phyloP scores from a whole-genome alignment of 2,888 invertebrate species.

The Adelognathus sp. region DNA sequence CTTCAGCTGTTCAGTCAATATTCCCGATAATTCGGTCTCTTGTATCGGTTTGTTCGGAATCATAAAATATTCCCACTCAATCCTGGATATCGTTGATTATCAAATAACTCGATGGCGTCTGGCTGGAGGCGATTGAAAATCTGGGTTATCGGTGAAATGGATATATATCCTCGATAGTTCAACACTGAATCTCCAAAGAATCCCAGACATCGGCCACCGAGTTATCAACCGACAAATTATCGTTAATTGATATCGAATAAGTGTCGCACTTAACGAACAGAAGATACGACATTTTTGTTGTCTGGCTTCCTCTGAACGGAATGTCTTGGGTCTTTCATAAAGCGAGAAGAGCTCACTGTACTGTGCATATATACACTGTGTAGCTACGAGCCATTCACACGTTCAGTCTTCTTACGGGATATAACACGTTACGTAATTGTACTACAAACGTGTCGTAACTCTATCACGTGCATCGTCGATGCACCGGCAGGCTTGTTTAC shows the following conservation, averaged over 20 bases:
- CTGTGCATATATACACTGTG: not conserved
- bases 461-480: conserved; percentile 39
- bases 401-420: conserved; percentile 62
- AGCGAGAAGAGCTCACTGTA: not conserved
- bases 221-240: conserved; percentile 1
- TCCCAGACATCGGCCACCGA: not conserved
- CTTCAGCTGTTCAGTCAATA: no score
- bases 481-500: not conserved
- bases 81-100: no score
- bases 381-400: conserved; percentile 36
- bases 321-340: not conserved
- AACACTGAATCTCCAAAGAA: conserved; percentile 4
- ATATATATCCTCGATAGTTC: not conserved
- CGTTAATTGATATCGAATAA: not conserved
- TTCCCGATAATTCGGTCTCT: no score
- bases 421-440: conserved; percentile 58
- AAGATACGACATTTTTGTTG: not conserved
- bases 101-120: not conserved
- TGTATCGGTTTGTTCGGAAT: no score
- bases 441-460: conserved; percentile 61
- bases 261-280: not conserved
- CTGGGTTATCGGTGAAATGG: conserved; percentile 14
- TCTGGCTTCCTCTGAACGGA: not conserved
- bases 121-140: not conserved
- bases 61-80: no score